A percentile compares a stretch with the other conserved stretches of the same genome.
Conservation (phyloP, 2,113 vertebrate species). For the Salvator merianae region DNA sequence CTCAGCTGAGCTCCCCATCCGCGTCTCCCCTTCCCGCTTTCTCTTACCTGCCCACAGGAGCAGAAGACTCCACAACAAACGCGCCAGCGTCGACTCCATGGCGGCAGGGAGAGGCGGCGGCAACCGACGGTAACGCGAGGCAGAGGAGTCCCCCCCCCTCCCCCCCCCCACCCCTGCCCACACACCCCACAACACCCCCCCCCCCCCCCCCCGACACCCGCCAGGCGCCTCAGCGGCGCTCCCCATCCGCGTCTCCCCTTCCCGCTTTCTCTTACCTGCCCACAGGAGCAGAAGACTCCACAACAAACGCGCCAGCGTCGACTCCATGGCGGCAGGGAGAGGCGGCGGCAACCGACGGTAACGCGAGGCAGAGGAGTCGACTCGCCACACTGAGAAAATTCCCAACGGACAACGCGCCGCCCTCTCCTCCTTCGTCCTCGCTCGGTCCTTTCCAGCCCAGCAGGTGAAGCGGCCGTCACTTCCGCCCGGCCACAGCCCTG, state of each 20-base stretch:
- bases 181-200: no score
- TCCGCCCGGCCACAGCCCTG: slow-evolving; percentile 22
- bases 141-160: neutral
- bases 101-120: neutral
- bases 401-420: neutral
- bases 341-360: neutral
- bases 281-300: slow-evolving; percentile 30
- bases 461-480: slow-evolving; percentile 43
- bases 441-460: neutral
- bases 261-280: slow-evolving; percentile 19
- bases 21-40: neutral
- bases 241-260: neutral
- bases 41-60: slow-evolving; percentile 43
- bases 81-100: slow-evolving; percentile 13
- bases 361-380: neutral
- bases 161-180: no score
- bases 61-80: neutral
- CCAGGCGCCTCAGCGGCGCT: neutral
- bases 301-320: neutral
- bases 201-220: neutral
- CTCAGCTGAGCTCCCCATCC: no score
- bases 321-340: slow-evolving; percentile 14
- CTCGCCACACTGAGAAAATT: neutral
- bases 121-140: neutral
- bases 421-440: neutral